These are phyloP conservation scores for Staurois parvus DNA, from an alignment of 2,797 vertebrate species.

Conservation along the genomic window DNA sequence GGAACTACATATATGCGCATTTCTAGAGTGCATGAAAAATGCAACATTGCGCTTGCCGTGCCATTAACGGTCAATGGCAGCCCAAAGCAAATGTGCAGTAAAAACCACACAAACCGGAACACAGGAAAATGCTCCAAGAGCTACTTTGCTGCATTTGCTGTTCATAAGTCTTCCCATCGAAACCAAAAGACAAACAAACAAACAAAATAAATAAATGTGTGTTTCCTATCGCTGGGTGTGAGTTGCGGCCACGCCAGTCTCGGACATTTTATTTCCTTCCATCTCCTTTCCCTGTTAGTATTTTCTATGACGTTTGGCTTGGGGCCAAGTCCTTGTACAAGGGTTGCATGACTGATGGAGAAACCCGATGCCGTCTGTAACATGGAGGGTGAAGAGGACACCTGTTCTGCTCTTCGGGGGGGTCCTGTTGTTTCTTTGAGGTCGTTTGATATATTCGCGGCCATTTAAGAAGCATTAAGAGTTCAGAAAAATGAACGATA, in stretches of 20 bases:
- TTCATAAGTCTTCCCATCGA: too few relatives aligned
- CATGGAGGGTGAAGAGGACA: constrained; percentile 31
- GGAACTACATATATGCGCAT: too few relatives aligned
- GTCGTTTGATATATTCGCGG: constrained; percentile 13
- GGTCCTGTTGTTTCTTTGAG: constrained; percentile 49
- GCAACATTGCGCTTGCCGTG: too few relatives aligned
- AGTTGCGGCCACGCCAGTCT: constrained; percentile 19
- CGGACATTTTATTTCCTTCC: constrained; percentile 37
- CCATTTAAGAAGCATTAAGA: constrained; percentile 49
- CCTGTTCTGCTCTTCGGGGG: constrained; percentile 49
- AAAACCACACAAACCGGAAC: too few relatives aligned
- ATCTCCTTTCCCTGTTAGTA: constrained; percentile 48
- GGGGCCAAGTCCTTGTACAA: constrained; percentile 41
- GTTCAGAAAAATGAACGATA: constrained; percentile 34
- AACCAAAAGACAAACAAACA: too few relatives aligned
- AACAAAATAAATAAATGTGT: too few relatives aligned
- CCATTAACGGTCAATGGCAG: too few relatives aligned
- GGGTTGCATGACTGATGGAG: constrained; percentile 6
- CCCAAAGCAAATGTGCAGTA: too few relatives aligned
- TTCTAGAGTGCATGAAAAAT: too few relatives aligned
- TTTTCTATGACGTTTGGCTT: constrained; percentile 45
- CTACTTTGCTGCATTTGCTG: too few relatives aligned
- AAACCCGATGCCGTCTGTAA: constrained; percentile 53
- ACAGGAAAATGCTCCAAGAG: too few relatives aligned
- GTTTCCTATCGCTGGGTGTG: too few relatives aligned